Conservation (phyloP, 2,797 vertebrate genomes). For the Saguinus oedipus region DNA sequence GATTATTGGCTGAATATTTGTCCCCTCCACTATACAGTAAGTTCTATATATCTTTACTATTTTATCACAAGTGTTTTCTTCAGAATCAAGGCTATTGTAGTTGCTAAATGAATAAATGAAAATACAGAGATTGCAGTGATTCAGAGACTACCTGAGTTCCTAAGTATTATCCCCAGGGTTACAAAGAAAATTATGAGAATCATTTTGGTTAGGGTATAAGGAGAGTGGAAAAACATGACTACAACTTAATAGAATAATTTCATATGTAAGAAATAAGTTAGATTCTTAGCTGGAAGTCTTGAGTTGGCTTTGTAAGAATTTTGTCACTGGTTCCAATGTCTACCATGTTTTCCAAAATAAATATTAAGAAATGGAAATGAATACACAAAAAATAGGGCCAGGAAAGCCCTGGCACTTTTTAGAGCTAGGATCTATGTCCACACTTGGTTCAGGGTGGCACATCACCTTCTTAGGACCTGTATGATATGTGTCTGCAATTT, state of each 20-base stretch:
- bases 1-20: neutral
- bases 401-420: neutral
- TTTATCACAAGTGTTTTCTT: neutral
- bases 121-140: neutral
- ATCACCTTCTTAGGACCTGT: neutral
- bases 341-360: neutral
- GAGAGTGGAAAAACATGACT: neutral
- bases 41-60: neutral
- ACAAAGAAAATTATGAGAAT: neutral
- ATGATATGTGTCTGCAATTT: neutral
- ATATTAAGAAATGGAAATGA: slow-evolving; percentile 23
- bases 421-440: neutral
- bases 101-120: slow-evolving; percentile 28
- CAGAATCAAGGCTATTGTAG: neutral
- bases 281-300: neutral
- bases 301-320: neutral
- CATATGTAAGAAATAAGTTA: neutral
- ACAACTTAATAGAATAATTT: neutral
- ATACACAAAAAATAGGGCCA: neutral
- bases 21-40: neutral
- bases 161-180: neutral
- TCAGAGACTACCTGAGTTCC: neutral
- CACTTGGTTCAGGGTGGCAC: neutral
- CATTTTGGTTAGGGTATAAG: neutral
- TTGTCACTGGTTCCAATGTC: neutral